phyloP scores from a whole-genome alignment of 2,797 vertebrate genomes.

The Acrossocheilus fasciatus region DNA sequence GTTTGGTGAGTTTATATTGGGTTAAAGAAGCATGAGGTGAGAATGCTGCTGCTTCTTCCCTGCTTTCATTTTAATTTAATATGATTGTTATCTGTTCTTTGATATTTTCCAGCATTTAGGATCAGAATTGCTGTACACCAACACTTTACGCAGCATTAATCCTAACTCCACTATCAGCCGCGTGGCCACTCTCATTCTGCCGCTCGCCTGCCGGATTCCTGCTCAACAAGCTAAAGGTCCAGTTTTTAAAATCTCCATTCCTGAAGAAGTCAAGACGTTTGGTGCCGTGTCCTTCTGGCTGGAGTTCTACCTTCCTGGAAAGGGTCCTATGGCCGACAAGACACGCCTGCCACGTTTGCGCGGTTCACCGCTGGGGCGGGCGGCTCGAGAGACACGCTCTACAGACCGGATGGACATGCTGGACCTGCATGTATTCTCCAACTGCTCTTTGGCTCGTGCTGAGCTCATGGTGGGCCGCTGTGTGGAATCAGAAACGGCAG shows the following conservation, averaged over 20 bases:
- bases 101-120: slow-evolving; percentile 68
- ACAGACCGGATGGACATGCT: slow-evolving; percentile 44
- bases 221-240: slow-evolving; percentile 51
- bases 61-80: not conserved
- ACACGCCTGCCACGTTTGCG: slow-evolving; percentile 48
- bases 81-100: not conserved
- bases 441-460: slow-evolving; percentile 56
- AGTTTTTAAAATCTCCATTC: slow-evolving; percentile 10
- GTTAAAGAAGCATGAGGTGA: too few species aligned
- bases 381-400: not conserved
- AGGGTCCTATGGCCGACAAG: slow-evolving; percentile 59
- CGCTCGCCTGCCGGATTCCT: slow-evolving; percentile 74
- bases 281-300: slow-evolving; percentile 62
- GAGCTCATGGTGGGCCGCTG: slow-evolving; percentile 70
- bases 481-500: slow-evolving; percentile 60
- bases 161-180: slow-evolving; percentile 65
- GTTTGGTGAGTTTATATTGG: too few species aligned
- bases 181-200: slow-evolving; percentile 68
- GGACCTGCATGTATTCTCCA: slow-evolving; percentile 72
- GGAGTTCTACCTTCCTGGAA: slow-evolving; percentile 65
- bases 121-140: slow-evolving; percentile 76
- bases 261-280: slow-evolving; percentile 66
- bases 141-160: slow-evolving; percentile 69
- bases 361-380: not conserved
- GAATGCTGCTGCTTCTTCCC: not conserved